Evolutionary conservation across 2,113 vertebrate genomes (phyloP).

Genomic region (Mus musculus): DNA sequence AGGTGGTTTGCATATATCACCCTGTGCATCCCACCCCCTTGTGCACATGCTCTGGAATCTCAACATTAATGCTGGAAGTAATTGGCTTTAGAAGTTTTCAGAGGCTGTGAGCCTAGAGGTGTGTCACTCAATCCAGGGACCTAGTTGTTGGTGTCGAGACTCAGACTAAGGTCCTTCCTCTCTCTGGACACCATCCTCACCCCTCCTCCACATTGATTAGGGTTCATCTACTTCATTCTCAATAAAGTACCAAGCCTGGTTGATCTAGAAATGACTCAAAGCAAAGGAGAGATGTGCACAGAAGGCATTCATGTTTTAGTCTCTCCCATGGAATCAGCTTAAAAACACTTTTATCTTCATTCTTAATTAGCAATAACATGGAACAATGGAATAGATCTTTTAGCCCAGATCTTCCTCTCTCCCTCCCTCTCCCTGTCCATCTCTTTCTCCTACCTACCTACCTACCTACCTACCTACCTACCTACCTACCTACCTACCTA

Average conservation of each 20-base stretch:
- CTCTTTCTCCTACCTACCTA: no score
- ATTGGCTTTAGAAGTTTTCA: background rate
- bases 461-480: no score
- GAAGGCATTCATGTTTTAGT: background rate
- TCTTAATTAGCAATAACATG: background rate
- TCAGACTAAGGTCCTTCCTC: background rate
- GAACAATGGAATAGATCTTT: background rate
- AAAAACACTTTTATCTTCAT: background rate
- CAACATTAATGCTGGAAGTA: background rate
- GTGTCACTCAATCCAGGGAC: background rate
- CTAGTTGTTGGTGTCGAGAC: background rate
- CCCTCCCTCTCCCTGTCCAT: background rate
- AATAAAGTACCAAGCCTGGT: background rate
- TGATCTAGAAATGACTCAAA: constrained; percentile 1
- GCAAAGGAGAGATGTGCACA: background rate
- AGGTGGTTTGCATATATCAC: background rate
- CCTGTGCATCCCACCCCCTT: background rate
- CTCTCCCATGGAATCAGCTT: background rate
- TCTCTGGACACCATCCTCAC: background rate
- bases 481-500: background rate
- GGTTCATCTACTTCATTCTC: background rate
- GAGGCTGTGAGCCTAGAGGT: background rate
- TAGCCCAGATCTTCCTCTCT: background rate
- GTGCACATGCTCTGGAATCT: background rate
- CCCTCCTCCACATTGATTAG: background rate